phyloP scores from a whole-genome alignment of 2,797 vertebrate species.

The Heteromormyrus szaboi region DNA sequence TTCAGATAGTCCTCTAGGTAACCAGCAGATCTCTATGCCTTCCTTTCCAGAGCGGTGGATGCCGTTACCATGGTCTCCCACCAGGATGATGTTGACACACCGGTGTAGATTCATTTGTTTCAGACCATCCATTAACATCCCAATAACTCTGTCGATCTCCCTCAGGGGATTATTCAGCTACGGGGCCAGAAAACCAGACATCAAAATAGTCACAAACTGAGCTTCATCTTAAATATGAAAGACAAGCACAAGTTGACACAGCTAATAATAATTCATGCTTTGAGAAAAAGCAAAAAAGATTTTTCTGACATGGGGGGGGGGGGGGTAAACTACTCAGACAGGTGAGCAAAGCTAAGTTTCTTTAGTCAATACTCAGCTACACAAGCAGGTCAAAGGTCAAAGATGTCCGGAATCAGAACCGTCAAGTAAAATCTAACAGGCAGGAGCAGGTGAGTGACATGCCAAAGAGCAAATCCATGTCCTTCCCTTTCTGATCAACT shows the following conservation, averaged over 20 bases:
- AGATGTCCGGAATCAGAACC: not conserved
- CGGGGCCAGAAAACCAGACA: not conserved
- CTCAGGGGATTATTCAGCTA: conserved; percentile 86
- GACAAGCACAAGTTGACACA: not conserved
- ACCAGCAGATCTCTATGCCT: not conserved
- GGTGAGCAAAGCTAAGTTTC: not conserved
- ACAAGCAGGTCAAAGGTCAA: conserved; percentile 5
- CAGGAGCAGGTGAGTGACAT: not conserved
- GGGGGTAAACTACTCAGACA: not conserved
- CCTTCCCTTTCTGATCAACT: conserved; percentile 34
- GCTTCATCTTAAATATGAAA: not conserved
- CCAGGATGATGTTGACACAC: conserved; percentile 90
- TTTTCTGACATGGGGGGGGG: not conserved
- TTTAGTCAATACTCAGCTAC: not conserved
- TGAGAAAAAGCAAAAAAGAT: not conserved
- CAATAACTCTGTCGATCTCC: conserved; percentile 86
- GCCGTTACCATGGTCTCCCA: conserved; percentile 86
- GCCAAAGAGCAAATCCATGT: not conserved
- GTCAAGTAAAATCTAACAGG: not conserved
- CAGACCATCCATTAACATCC: conserved; percentile 92
- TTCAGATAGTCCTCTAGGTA: not conserved
- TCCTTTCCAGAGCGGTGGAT: not conserved
- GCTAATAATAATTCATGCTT: not conserved
- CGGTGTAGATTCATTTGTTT: conserved; percentile 92
- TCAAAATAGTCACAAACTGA: not conserved